phyloP scores from a whole-genome alignment of 2,888 invertebrate species.

The Rhagophthalmus giganteus region DNA sequence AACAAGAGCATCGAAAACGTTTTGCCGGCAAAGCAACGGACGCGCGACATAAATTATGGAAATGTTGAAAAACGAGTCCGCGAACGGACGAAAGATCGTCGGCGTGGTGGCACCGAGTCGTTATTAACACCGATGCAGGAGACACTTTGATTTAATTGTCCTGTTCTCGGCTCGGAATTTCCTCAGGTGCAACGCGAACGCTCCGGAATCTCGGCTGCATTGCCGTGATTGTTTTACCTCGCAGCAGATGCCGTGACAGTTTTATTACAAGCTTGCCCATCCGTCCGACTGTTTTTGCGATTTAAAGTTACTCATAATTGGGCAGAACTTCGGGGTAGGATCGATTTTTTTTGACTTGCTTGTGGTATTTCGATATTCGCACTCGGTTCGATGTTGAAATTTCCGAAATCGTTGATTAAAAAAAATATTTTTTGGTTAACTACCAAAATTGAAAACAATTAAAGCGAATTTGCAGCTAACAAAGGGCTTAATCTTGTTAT shows the following conservation, averaged over 20 bases:
- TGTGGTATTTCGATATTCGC: no score
- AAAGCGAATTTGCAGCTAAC: no score
- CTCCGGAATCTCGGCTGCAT: constrained; percentile 35
- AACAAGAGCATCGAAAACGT: constrained; percentile 13
- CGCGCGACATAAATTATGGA: constrained; percentile 46
- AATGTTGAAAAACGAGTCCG: constrained; percentile 39
- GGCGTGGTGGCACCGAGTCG: constrained; percentile 44
- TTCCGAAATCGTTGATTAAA: no score
- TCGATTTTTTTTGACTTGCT: neutral
- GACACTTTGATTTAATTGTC: constrained; percentile 53
- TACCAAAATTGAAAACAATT: no score
- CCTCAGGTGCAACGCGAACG: constrained; percentile 46
- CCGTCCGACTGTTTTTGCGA: constrained; percentile 33
- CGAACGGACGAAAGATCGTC: constrained; percentile 35
- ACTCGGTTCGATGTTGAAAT: no score
- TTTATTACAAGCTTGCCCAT: constrained; percentile 40
- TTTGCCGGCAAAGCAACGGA: constrained; percentile 15
- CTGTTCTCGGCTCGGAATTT: constrained; percentile 45
- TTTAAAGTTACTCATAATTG: constrained; percentile 33
- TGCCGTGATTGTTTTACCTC: constrained; percentile 34
- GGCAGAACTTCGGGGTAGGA: neutral
- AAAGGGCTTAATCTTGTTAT: no score
- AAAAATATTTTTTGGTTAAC: no score
- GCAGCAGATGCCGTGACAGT: constrained; percentile 40
- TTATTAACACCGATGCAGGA: constrained; percentile 47